Evolutionary conservation across 2,888 invertebrate species (phyloP), one percentile per base, ranked within the genome.

Genomic region (Nysson spinosus): DNA sequence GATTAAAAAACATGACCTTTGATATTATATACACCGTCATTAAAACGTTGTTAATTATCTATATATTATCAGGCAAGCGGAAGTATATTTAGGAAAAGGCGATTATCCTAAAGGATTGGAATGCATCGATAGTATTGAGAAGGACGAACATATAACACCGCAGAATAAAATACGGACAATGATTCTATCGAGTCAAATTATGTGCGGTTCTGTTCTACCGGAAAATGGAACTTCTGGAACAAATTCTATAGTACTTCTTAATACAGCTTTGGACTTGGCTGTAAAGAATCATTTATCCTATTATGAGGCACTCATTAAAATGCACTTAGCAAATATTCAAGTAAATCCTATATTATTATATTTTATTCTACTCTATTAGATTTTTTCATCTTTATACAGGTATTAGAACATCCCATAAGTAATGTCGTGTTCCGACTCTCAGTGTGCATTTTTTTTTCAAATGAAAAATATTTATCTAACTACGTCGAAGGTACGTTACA

Each of bases 271-370:
- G n/a, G 91, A 93, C 12, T 88, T 94, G 58, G 93, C 95, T 0
- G 90, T 91, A 67, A 91, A 91, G 32, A 93, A 94, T 75, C 93
- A 95, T 84, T 89, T 96, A 77, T 93, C 94, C 71, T 94, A 94
- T 82, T 91, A 94, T 69, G 91, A 92, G 39, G 92, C 94, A 0
- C 85, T 94, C 20, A 91, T 93, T 2, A 93, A 94, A 78, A 91
- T 96, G 88, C 92, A 95, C 80, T 90, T 96, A 43, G 95, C 95
- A 0, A 93, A 94, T 83, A 90, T 94, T 7, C 91, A 91, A 88
- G 90, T 90, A 76, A 58, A 40, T 19, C 9, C 1, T 11, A 4
- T 30, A n/a, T 1, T 30, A 30, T 1, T n/a, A 30, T 1, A n/a
- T n/a, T 7, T 30, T 7, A 4, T 30, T 30, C n/a, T n/a, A n/a